Base-by-base conservation (phyloP, 2,797 vertebrate genomes). In the Arctocebus calabarensis region DNA sequence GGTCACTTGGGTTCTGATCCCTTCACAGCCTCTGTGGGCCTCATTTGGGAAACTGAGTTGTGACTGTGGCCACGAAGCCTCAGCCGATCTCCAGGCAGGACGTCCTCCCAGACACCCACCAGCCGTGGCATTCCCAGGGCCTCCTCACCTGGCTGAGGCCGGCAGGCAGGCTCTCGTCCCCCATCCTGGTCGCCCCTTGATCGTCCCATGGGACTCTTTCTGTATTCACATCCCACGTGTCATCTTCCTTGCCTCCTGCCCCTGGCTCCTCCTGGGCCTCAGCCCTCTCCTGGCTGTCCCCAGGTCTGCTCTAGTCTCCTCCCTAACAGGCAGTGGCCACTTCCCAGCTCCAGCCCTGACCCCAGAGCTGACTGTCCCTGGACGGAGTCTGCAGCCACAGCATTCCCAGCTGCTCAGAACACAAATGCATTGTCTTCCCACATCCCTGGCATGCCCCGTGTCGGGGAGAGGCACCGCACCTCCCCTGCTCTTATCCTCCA, bases 371-470 rank as follows among this genome's bases (percentile, higher is more conserved):
- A 2, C 59, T 12, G 22, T 57, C 9, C 74, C 11, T 52, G 10
- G 43, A 61, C 13, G 5, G 43, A 20, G 55, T 45, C 16, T 3
- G 23, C 22, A 10, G 52, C 11, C 14, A 7, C 16, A 88, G 66
- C 9, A 37, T 23, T 57, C 23, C 13, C 27, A 55, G 11, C n/a
- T 16, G 27, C 87, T 57, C 45, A 66, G 32, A 55, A 32, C n/a
- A n/a, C 61, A 43, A 66, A 13, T 5, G 12, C 7, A 10, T 32
- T 32, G 3, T 25, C 71, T 75, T 75, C 32, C 61, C 74, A 37
- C 27, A 3, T 19, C 40, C 25, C 7, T 8, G 6, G 40, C 0
- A 0, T 8, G 17, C 27, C 40, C 32, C 25, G 19, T 5, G 6
- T 29, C 25, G 16, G 32, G 34, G 74, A 55, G 48, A 43, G 32